Evolutionary conservation across 1,140 invertebrate species (phyloP), one percentile per base, ranked within the genome.

Genomic region (Pentalonia nigronervosa): DNA sequence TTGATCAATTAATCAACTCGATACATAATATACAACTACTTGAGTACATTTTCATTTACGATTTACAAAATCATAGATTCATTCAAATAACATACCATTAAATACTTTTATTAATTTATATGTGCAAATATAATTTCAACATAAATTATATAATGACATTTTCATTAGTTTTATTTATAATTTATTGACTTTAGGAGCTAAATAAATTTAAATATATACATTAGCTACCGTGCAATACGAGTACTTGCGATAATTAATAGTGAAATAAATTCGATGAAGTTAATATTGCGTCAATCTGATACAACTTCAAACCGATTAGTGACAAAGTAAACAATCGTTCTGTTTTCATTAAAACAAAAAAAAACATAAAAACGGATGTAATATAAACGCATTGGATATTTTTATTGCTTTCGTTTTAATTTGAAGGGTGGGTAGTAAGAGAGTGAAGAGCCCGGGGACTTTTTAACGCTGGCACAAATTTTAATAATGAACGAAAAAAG

Each of bases 401-500:
- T 92, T 93, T 93, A 93, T 84, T 86, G 81, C 91, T 84, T 84
- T 93, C 81, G 81, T 93, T 93, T 93, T 93, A 93, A 93, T 93
- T 84, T 84, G 48, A 93, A 93, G 81, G 91, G 81, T 81, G 81
- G 1, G 25, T 48, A 48, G 45, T 87, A 48, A 50, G 90, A 47
- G 48, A 93, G n/a, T 50, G 47, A 93, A 93, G 91, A 84, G 91
- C 91, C 91, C 76, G 48, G 81, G 86, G 91, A 93, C 91, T 93
- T 84, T 93, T 93, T 93, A 93, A 93, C 91, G 50, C 91, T 30
- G 47, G 81, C 47, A 67, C 91, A 93, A 93, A 93, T 93, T 93
- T 93, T 93, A 93, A 93, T 93, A 93, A 93, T 93, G 91, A 93
- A 93, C 91, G 48, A 84, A 93, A 93, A 92, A 93, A 93, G 91